Percentiles rank a stretch among this genome's conserved stretches.
Conservation (phyloP, 1,140 invertebrate species). For the Druon quercuslanigerum region DNA sequence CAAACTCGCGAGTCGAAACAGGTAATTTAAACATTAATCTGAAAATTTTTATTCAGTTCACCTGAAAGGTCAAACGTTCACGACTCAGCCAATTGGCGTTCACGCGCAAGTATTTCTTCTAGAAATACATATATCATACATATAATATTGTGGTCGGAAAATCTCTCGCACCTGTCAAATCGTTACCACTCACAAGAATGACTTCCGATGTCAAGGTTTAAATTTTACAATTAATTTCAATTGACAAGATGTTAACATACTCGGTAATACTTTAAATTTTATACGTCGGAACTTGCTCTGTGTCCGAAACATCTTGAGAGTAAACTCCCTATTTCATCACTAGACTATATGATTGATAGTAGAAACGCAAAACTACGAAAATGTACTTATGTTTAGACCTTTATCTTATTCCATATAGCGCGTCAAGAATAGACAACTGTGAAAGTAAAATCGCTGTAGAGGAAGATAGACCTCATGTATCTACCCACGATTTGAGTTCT, state of each 20-base stretch:
- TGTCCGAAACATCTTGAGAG: background rate
- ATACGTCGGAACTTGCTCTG: background rate
- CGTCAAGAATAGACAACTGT: background rate
- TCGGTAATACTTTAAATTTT: background rate
- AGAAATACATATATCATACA: no score
- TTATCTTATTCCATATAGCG: background rate
- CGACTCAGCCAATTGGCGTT: conserved; percentile 24
- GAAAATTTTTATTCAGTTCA: conserved; percentile 26
- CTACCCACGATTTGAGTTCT: conserved; percentile 10
- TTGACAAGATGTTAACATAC: conserved; percentile 5
- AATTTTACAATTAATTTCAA: conserved; percentile 6
- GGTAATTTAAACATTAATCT: conserved; percentile 26
- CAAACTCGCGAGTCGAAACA: conserved; percentile 15
- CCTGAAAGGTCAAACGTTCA: conserved; percentile 27
- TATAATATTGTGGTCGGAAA: background rate
- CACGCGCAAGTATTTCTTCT: conserved; percentile 17
- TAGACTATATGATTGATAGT: conserved; percentile 6
- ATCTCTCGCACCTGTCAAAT: conserved; percentile 14
- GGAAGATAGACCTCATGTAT: background rate
- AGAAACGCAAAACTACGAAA: conserved; percentile 1
- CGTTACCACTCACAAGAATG: background rate
- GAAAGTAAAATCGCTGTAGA: conserved; percentile 3
- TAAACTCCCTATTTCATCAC: conserved; percentile 7
- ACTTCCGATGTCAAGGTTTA: conserved; percentile 24
- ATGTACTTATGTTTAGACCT: conserved; percentile 4